Conservation (phyloP, 2,797 vertebrate genomes). For the Diglossa cyanea region DNA sequence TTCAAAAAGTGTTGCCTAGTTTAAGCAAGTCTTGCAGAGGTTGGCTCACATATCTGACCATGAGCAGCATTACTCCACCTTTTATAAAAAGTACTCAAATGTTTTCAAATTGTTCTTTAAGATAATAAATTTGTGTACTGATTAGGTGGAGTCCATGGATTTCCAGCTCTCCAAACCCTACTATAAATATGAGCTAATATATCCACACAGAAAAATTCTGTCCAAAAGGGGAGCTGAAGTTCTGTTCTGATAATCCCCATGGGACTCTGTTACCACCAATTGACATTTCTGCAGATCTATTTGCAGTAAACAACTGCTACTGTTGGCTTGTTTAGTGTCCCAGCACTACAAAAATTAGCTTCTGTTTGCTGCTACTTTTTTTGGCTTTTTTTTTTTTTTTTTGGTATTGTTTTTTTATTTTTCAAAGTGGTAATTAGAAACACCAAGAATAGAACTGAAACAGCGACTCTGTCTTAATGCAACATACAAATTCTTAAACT, state of each 20-base stretch:
- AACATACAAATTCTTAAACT: not conserved
- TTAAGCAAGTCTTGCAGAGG: not conserved
- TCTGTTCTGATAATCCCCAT: not conserved
- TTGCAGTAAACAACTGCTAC: not conserved
- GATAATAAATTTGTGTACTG: not conserved
- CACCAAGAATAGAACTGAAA: not conserved
- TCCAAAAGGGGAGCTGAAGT: not conserved
- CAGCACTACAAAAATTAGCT: not conserved
- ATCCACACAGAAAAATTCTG: not conserved
- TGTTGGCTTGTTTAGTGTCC: not conserved
- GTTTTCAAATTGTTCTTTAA: not conserved
- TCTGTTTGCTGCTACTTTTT: not conserved
- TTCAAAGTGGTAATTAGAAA: not conserved
- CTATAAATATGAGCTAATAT: not conserved
- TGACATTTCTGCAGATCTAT: not conserved
- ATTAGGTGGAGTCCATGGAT: not conserved
- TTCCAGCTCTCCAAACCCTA: fast-evolving
- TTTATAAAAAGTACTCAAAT: not conserved
- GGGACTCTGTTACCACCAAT: fast-evolving
- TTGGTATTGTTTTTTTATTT: not conserved
- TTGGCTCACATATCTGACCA: not conserved
- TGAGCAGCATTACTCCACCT: not conserved
- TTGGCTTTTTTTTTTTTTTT: not conserved
- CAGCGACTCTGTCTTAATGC: not conserved
- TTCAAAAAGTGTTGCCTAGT: not conserved